These are phyloP conservation scores for Protaetia brevitarsis DNA, from an alignment of 1,140 invertebrate species.

Conservation along the genomic window DNA sequence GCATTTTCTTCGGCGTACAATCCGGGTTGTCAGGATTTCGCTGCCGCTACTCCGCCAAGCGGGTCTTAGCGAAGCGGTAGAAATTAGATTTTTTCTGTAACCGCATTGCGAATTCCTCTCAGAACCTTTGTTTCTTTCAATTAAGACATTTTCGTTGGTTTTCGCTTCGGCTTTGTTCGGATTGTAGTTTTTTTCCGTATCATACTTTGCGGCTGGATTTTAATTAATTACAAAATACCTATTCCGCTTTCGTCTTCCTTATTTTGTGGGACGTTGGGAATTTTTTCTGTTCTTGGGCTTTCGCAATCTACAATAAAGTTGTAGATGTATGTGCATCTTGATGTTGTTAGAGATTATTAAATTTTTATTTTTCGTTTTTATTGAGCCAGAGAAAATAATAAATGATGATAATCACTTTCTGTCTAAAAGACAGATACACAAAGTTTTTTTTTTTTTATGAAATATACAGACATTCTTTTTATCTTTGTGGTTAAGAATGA, in stretches of 20 bases:
- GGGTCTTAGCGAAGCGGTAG: not conserved
- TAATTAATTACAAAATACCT: constrained; percentile 14
- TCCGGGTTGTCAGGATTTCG: not conserved
- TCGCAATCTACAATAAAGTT: too few relatives aligned
- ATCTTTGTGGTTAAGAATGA: too few relatives aligned
- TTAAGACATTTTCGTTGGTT: constrained; percentile 14
- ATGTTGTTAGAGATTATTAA: too few relatives aligned
- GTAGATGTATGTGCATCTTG: too few relatives aligned
- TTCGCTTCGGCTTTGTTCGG: not conserved
- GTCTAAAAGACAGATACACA: too few relatives aligned
- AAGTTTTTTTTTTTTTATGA: too few relatives aligned
- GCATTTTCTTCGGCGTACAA: not conserved
- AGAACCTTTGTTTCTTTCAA: constrained; percentile 6
- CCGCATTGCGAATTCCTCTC: constrained; percentile 1
- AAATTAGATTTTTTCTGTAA: constrained; percentile 5
- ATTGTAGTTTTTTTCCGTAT: not conserved
- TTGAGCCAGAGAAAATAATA: too few relatives aligned
- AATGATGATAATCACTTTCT: too few relatives aligned
- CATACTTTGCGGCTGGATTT: not conserved
- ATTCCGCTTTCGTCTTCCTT: not conserved
- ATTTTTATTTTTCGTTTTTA: too few relatives aligned
- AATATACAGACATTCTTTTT: too few relatives aligned
- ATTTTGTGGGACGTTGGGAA: not conserved
- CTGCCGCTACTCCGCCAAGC: not conserved
- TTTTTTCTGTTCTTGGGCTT: too few relatives aligned